Percentiles rank a stretch among this genome's conserved stretches.
Evolutionary conservation across 2,888 invertebrate genomes (phyloP).

Genomic region (Peribatodes rhomboidaria): DNA sequence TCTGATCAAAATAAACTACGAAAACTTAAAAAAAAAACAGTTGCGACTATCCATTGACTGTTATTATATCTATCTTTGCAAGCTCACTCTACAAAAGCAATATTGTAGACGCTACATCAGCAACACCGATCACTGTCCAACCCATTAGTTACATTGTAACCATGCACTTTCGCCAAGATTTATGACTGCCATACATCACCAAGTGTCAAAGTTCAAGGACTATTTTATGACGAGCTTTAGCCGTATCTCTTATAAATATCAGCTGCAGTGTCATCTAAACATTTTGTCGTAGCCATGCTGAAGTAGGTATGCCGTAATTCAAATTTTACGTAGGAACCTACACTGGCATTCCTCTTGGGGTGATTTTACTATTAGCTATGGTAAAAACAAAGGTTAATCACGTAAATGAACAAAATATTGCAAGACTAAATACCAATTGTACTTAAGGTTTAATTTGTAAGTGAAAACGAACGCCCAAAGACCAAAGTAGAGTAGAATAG

Average conservation of each 20-base stretch:
- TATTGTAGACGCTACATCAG: conserved; percentile 1
- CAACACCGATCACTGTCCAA: neutral
- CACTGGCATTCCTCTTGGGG: too few species aligned
- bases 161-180: conserved; percentile 26
- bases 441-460: too few species aligned
- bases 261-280: neutral
- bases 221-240: conserved; percentile 15
- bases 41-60: neutral
- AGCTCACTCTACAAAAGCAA: neutral
- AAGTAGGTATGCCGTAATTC: too few species aligned
- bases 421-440: too few species aligned
- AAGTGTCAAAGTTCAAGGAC: conserved; percentile 25
- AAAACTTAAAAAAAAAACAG: too few species aligned
- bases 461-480: too few species aligned
- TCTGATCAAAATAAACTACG: too few species aligned
- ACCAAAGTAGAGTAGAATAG: too few species aligned
- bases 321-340: too few species aligned
- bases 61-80: neutral
- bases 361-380: too few species aligned
- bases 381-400: neutral
- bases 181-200: conserved; percentile 22
- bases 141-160: conserved; percentile 11
- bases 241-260: conserved; percentile 20
- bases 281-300: neutral
- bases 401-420: too few species aligned